Base-by-base conservation (phyloP, 2,797 vertebrate genomes). In the Centroberyx gerrardi region DNA sequence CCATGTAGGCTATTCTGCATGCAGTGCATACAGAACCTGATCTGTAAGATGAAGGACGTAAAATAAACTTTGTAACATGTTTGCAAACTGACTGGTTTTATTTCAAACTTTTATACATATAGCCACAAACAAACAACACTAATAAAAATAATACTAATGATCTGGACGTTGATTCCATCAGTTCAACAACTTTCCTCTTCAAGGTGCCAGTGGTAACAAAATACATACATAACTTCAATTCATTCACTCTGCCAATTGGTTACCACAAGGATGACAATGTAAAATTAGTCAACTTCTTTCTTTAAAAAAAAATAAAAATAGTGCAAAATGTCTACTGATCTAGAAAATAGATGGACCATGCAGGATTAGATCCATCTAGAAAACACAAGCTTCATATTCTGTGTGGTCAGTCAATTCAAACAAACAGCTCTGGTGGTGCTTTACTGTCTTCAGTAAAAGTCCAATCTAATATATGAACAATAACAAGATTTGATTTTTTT, bases 41-140 rank as follows among this genome's bases (percentile, higher is more conserved):
- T 68, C 2, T 70, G 62, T 72, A 72, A 5, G 0, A 52, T 60
- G 15, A 62, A 77, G 29, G 48, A 73, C 2, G 22, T 27, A 0
- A 15, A 89, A 84, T 75, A 83, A 76, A 87, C 27, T 18, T 70
- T 38, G 28, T 51, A n/a, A 70, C 71, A 65, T 59, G n/a, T 78
- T 64, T 72, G 28, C 8, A 85, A 74, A 78, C 36, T 0, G 14
- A 51, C 13, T 51, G 22, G 6, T 76, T 90, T 85, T 74, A 87
- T 85, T 85, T 55, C 33, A 64, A 76, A 71, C 62, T 46, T 62
- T 42, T 56, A n/a, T 62, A 36, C n/a, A 17, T 36, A 33, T 9
- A 33, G 28, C 31, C 31, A 42, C n/a, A 44, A n/a, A 64, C 14
- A 48, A 15, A 31, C 22, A 36, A 15, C 9, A 36, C 46, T 22